Conservation (phyloP, 2,888 invertebrate species). For the Dolomedes plantarius region DNA sequence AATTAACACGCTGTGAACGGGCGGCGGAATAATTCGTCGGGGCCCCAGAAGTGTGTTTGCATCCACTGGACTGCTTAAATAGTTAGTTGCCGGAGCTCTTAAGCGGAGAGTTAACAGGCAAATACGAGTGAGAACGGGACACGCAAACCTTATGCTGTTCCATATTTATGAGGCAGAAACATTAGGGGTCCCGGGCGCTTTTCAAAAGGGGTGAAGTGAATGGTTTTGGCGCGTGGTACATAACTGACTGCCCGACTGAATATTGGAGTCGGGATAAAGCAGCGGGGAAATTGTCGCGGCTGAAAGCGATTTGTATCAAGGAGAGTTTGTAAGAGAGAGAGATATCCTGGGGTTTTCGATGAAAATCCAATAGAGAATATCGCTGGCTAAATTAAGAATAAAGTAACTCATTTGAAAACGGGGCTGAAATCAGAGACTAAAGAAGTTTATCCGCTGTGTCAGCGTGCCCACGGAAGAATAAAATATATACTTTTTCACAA, state of each 20-base stretch:
- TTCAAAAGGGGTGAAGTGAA: background rate
- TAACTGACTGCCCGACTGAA: background rate
- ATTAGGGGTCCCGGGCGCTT: conserved; percentile 11
- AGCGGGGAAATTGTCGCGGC: conserved; percentile 14
- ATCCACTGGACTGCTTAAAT: background rate
- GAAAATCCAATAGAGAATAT: too few relatives aligned
- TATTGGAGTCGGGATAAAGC: conserved; percentile 15
- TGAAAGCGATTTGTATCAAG: background rate
- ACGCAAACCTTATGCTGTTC: conserved; percentile 8
- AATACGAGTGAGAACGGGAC: background rate
- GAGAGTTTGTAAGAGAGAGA: background rate
- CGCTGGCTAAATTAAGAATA: too few relatives aligned
- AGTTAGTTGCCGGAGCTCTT: background rate
- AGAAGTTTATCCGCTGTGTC: too few relatives aligned
- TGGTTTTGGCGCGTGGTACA: background rate
- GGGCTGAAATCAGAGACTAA: too few relatives aligned
- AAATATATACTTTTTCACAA: too few relatives aligned
- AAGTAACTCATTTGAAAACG: too few relatives aligned
- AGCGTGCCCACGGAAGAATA: too few relatives aligned
- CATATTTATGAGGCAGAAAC: conserved; percentile 62
- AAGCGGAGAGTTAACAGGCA: conserved; percentile 34
- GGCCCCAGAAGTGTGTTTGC: background rate
- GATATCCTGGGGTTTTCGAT: too few relatives aligned
- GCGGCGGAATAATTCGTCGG: background rate
- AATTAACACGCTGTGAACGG: conserved; percentile 44